Evolutionary conservation across 2,113 vertebrate species (phyloP).

Genomic region (Eudyptes chrysolophus): DNA sequence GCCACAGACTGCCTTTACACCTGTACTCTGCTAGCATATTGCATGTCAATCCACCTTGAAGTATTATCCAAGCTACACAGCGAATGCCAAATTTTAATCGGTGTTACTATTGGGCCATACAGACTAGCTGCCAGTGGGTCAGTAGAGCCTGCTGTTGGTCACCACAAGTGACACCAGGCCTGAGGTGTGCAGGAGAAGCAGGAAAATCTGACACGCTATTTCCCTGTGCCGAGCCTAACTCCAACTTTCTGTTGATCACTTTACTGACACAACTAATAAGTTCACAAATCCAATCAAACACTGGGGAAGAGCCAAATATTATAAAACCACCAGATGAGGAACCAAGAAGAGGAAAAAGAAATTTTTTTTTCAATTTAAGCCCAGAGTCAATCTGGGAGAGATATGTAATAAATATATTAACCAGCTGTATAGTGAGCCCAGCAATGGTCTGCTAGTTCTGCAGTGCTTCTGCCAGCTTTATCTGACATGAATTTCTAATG

Average conservation of each 20-base stretch:
- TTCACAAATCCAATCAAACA: not conserved
- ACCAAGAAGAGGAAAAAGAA: not conserved
- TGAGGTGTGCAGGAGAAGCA: not conserved
- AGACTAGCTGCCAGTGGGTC: not conserved
- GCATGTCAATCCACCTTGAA: not conserved
- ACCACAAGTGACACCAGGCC: not conserved
- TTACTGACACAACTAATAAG: not conserved
- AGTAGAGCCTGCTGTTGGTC: not conserved
- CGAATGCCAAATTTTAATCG: not conserved
- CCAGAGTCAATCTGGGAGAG: not conserved
- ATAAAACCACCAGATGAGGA: not conserved
- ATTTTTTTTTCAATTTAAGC: not conserved
- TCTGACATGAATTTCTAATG: constrained; percentile 39
- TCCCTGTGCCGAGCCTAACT: not conserved
- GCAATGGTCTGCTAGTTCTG: not conserved
- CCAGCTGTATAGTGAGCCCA: not conserved
- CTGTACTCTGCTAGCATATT: not conserved
- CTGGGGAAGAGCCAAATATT: not conserved
- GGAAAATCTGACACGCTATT: not conserved
- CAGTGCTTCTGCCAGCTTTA: not conserved
- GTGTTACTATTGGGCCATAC: not conserved
- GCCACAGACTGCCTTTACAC: not conserved
- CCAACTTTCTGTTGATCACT: not conserved
- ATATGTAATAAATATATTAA: constrained; percentile 28
- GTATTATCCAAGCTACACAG: not conserved